phyloP scores from a whole-genome alignment of 2,888 invertebrate genomes.

The Uropetala carovei region DNA sequence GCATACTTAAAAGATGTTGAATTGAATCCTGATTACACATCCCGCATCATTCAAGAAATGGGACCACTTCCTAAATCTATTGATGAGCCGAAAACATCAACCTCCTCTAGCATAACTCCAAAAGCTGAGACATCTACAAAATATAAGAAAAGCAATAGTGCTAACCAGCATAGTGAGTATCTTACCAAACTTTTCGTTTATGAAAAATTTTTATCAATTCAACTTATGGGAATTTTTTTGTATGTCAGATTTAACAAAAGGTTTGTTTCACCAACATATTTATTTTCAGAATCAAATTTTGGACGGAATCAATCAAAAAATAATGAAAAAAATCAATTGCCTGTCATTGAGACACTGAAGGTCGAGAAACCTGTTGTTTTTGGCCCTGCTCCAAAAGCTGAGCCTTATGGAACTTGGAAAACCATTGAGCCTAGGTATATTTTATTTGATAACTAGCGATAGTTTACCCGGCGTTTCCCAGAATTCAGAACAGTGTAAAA shows the following conservation, averaged over 20 bases:
- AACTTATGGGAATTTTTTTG: neutral
- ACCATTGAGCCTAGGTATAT: conserved; percentile 81
- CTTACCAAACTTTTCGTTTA: too few relatives aligned
- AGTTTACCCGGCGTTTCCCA: too few relatives aligned
- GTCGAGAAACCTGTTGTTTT: conserved; percentile 75
- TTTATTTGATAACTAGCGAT: too few relatives aligned
- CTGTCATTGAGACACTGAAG: conserved; percentile 67
- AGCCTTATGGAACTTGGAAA: conserved; percentile 88
- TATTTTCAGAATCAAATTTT: conserved; percentile 69
- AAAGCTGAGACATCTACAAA: conserved; percentile 1
- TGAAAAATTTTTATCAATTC: neutral
- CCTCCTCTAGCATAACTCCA: neutral
- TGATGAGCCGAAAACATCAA: conserved; percentile 63
- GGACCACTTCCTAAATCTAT: conserved; percentile 68
- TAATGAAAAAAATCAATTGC: conserved; percentile 71
- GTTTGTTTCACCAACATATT: conserved; percentile 68
- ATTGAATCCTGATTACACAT: conserved; percentile 81
- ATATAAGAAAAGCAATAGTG: neutral
- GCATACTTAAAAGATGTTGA: conserved; percentile 92
- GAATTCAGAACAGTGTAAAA: too few relatives aligned
- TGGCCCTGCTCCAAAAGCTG: conserved; percentile 80
- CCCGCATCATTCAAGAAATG: conserved; percentile 76
- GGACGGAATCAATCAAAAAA: conserved; percentile 77
- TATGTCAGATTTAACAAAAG: conserved; percentile 17
- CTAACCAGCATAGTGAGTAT: neutral